Conservation (phyloP, 2,888 invertebrate species). For the Balanococcus diminutus region DNA sequence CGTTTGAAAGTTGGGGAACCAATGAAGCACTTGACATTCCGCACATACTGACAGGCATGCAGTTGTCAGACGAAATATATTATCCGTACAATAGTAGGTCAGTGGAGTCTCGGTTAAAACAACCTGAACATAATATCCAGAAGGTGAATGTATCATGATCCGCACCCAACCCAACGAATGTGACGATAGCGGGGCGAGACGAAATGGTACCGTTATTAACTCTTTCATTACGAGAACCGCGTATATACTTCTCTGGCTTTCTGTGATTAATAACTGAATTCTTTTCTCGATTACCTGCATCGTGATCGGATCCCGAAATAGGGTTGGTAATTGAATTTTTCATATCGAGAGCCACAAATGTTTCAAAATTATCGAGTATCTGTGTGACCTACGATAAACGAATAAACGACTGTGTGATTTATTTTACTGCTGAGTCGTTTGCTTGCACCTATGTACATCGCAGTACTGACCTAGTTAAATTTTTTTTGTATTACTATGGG, state of each 20-base stretch:
- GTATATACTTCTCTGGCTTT: neutral
- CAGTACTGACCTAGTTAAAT: neutral
- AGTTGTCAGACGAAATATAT: constrained; percentile 48
- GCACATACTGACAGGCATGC: constrained; percentile 13
- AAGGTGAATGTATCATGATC: constrained; percentile 53
- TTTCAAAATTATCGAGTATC: neutral
- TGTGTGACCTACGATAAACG: neutral
- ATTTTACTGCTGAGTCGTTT: neutral
- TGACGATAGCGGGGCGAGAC: too few relatives aligned
- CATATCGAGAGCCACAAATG: neutral
- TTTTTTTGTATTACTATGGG: neutral
- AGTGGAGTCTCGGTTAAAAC: constrained; percentile 47
- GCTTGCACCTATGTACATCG: neutral
- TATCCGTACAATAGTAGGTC: constrained; percentile 50
- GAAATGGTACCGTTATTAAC: constrained; percentile 50
- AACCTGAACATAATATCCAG: constrained; percentile 46
- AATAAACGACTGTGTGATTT: neutral
- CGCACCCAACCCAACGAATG: constrained; percentile 35
- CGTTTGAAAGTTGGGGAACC: constrained; percentile 36
- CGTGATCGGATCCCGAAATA: neutral
- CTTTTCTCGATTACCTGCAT: neutral
- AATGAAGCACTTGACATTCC: constrained; percentile 52
- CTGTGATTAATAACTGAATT: constrained; percentile 19
- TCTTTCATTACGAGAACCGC: constrained; percentile 38
- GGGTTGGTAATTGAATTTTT: constrained; percentile 19